Evolutionary conservation across 2,797 vertebrate genomes (phyloP), one percentile per base, ranked within the genome.

Genomic region (Nothura maculosa): DNA sequence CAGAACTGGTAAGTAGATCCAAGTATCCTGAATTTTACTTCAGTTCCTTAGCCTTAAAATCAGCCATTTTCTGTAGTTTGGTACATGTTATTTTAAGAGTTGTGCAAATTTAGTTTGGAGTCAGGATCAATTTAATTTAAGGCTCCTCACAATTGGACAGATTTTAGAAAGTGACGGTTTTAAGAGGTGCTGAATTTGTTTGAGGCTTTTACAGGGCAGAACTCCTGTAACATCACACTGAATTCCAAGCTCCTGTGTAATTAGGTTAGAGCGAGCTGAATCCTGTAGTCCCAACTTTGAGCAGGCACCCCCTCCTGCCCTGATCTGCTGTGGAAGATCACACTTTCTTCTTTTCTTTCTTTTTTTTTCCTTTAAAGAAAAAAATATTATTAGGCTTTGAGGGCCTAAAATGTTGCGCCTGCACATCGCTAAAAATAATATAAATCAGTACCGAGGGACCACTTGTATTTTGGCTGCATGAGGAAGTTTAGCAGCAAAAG

Each of bases 381-480:
- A 91, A 93, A 90, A 66, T 81, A 81, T 81, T 85, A 87, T 84
- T 69, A 93, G 43, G 24, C 30, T 89, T 96, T 84, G 83, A 91
- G 47, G 36, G 43, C 22, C 90, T 88, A 92, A 85, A 93, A 84
- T 62, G 17, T 95, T 94, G 60, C 92, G 82, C 82, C 38, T 93
- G 82, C 60, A 94, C 61, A 92, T 89, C 4, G 3, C 77, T 92
- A 91, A 95, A 96, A 94, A 95, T 91, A 95, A 94, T 96, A 95
- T 88, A 76, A 93, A 93, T 86, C 95, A 83, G 67, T 93, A 74
- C 76, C 8, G 0, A 73, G 85, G 89, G 85, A 93, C 67, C 81
- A 76, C 82, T 95, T 93, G 63, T 75, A 76, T 95, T 96, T 93
- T 76, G 89, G 74, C 77, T 96, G 67, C 74, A 85, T 87, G 94